Evolutionary conservation across 1,140 invertebrate species (phyloP), one percentile per base, ranked within the genome.

Genomic region (Acromyrmex echinatior): DNA sequence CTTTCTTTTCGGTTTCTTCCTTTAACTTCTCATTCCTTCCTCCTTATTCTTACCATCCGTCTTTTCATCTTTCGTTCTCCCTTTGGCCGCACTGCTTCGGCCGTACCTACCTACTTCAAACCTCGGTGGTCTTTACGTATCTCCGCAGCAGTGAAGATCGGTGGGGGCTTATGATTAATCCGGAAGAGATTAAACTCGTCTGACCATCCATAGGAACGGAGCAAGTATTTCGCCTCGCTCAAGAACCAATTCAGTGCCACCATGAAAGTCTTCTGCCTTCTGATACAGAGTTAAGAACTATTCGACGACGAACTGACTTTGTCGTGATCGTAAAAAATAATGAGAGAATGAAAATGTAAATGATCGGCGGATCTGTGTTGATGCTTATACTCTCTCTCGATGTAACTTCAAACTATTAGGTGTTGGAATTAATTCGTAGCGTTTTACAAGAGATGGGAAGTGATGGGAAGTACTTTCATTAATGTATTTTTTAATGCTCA

Each of bases 131-230:
- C 87, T 76, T 53, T 62, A 25, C 45, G 9, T 68, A 51, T 74
- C 71, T 65, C 63, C 39, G 74, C 31, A 77, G 25, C 58, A 82
- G 78, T 70, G 65, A 91, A 91, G 90, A 91, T 91, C 82, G 87
- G 58, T 53, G 65, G 76, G 65, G 84, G 90, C 88, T 91, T 92
- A 92, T 91, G 90, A 92, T 92, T 93, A 93, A 93, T 90, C 88
- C 87, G 87, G 76, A 87, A 87, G 86, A 90, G 88, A 92, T 92
- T 91, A 92, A 92, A 91, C 78, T 87, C 87, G 82, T 88, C 90
- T 87, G 84, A 87, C 88, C 90, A 89, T 88, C 88, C 85, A 65
- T 63, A 74, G 56, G 56, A 76, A 28, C 70, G 80, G 58, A 74
- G 70, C 70, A 49, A 65, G 80, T 76, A 84, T 86, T 45, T 86